Evolutionary conservation across 2,888 invertebrate species (phyloP), one percentile per base, ranked within the genome.

Genomic region (Smittia aterrima): DNA sequence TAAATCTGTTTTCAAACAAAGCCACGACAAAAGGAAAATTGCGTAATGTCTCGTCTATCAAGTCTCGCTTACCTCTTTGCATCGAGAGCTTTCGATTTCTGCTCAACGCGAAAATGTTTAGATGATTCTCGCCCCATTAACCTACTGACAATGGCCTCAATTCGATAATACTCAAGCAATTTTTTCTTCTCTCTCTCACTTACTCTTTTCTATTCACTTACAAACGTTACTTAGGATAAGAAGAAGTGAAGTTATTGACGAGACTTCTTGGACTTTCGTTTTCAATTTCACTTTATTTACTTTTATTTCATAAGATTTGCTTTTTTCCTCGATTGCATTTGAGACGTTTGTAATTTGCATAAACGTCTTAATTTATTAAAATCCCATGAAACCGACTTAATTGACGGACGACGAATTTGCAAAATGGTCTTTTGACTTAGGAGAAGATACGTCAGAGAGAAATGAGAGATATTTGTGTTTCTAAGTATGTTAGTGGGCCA

Each of bases 401-500:
- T 32, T 32, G 32, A 32, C 32, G 32, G 32, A 32, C 32, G 32
- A 9, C 32, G 32, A 32, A 32, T 32, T 32, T 9, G 32, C 32
- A 32, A 32, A 32, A 32, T 32, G 32, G 32, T 32, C 32, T 32
- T n/a, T 32, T 32, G 32, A 32, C 32, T 32, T 32, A 32, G 32
- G 32, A 32, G 32, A 32, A 32, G 32, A 32, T 32, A 32, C 32
- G 32, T 32, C 32, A 64, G 58, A 64, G 64, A 64, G 27, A 64
- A 58, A 47, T 18, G 22, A 64, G 9, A 58, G 58, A 58, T 16
- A 58, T 58, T 58, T 58, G 20, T 58, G 20, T 64, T 70, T 70
- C 27, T 53, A 72, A 62, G 40, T 72, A 62, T 72, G 72, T 62
- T 40, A 72, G 72, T 72, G 72, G 72, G 72, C 72, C 72, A 72